Conservation (phyloP, 2,113 vertebrate genomes). For the Rhinichthys klamathensis region DNA sequence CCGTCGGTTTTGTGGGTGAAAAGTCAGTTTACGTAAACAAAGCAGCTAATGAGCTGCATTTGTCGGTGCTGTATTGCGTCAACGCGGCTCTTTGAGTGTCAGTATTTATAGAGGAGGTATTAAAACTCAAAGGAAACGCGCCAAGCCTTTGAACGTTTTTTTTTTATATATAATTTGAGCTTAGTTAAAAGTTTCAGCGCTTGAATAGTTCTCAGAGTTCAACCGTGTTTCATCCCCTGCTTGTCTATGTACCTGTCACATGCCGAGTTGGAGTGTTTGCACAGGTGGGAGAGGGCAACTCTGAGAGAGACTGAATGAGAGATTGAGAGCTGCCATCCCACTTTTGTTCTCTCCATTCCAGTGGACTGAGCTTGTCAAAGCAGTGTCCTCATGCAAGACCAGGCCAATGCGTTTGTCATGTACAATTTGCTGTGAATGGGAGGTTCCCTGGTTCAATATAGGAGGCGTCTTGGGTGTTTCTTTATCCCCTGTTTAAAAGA, state of each 20-base stretch:
- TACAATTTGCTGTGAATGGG: slow-evolving; percentile 49
- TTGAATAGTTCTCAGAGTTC: slow-evolving; percentile 47
- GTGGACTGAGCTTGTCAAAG: slow-evolving; percentile 49
- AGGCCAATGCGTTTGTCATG: slow-evolving; percentile 43
- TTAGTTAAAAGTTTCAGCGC: slow-evolving; percentile 40
- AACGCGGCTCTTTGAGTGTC: slow-evolving; percentile 47
- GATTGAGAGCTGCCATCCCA: slow-evolving; percentile 42
- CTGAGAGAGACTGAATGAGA: slow-evolving; percentile 45
- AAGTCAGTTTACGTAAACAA: slow-evolving; percentile 57
- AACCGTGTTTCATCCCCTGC: slow-evolving; percentile 34
- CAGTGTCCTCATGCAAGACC: slow-evolving; percentile 29
- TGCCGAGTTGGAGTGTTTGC: slow-evolving; percentile 58
- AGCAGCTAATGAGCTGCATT: slow-evolving; percentile 59
- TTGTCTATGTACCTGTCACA: slow-evolving; percentile 52
- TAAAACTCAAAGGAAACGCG: slow-evolving; percentile 57
- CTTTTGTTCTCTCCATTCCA: slow-evolving; percentile 55
- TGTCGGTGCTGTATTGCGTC: slow-evolving; percentile 32
- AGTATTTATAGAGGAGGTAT: slow-evolving; percentile 63
- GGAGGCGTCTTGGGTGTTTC: slow-evolving; percentile 41
- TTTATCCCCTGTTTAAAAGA: slow-evolving; percentile 55
- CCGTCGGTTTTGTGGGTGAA: slow-evolving; percentile 40
- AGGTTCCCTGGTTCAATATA: slow-evolving; percentile 33
- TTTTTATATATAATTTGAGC: slow-evolving; percentile 30
- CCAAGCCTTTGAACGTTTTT: slow-evolving; percentile 49
- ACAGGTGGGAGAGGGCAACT: slow-evolving; percentile 59